Base-by-base conservation (phyloP, 2,888 invertebrate species). In the Sarcophaga variegata region DNA sequence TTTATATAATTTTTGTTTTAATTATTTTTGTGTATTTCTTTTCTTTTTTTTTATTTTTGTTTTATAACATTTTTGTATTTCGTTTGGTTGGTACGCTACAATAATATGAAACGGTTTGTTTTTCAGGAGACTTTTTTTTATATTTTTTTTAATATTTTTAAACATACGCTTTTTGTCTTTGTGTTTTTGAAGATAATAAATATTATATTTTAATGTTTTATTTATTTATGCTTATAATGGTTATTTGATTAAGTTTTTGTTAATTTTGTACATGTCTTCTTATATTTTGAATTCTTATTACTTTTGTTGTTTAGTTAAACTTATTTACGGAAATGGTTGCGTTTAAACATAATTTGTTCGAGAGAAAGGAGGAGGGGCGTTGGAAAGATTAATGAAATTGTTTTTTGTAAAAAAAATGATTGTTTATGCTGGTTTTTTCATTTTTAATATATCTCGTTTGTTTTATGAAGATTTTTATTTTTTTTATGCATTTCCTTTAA, bases 21-120 rank as follows among this genome's bases (percentile, higher is more conserved):
- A 37, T 60, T 66, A 60, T 76, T 12, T 45, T 76, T 75, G n/a
- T 70, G 78, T 64, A 66, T 27, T 84, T 71, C 62, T 66, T 45
- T 75, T 27, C 5, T 67, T 66, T 71, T 70, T 70, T 72, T 67
- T 54, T 49, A 14, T 54, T 12, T 71, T 63, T 64, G 14, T 76
- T 70, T 74, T 67, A 37, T 54, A 54, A 54, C 54, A 49, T 66
- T 74, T 83, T 22, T 77, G 54, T 69, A 54, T 71, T 81, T 67
- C 49, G 14, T 60, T 27, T 49, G 67, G 62, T 63, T 54, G 64
- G 67, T 78, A 74, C 70, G 75, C 83, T 87, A 80, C 79, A 84
- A 82, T 87, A 82, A 84, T 84, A 84, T 87, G 87, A 84, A 84
- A 84, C 84, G 78, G 20, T 84, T 76, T 37, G 47, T 63, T 47